Conservation (phyloP, 2,797 vertebrate species). For the Triplophysa bombifrons region DNA sequence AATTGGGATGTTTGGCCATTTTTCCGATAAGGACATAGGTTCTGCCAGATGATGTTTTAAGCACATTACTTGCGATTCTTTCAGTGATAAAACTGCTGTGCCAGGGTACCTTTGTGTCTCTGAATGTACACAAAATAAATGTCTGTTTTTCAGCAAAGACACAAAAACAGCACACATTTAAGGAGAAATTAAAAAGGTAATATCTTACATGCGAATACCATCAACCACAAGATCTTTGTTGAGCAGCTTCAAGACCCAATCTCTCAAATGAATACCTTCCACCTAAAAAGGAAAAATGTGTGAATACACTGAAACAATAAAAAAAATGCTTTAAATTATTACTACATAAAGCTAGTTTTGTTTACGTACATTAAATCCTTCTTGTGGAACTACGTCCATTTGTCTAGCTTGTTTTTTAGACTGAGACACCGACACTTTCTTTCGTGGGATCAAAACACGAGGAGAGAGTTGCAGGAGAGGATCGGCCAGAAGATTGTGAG, state of each 20-base stretch:
- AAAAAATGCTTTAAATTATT: background rate
- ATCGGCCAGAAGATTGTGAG: slow-evolving; percentile 64
- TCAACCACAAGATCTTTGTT: slow-evolving; percentile 71
- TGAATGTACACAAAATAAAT: slow-evolving; percentile 43
- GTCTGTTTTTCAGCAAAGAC: too few relatives aligned
- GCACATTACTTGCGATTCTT: slow-evolving; percentile 64
- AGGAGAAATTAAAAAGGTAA: background rate
- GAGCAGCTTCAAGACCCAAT: slow-evolving; percentile 70
- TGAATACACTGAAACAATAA: background rate
- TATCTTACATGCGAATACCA: slow-evolving; percentile 70
- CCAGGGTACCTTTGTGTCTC: slow-evolving; percentile 73
- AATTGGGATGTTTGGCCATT: slow-evolving; percentile 60
- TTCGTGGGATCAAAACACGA: slow-evolving; percentile 70
- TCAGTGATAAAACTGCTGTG: slow-evolving; percentile 76
- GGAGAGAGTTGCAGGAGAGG: slow-evolving; percentile 71
- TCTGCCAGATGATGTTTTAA: slow-evolving; percentile 72
- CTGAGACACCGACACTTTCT: slow-evolving; percentile 48
- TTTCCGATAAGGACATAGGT: slow-evolving; percentile 74
- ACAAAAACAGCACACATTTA: background rate
- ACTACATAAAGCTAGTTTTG: background rate
- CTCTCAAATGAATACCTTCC: slow-evolving; percentile 66
- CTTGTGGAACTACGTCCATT: slow-evolving; percentile 3
- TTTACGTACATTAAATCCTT: slow-evolving; percentile 64
- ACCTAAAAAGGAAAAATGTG: slow-evolving; percentile 60
- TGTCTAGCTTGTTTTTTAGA: slow-evolving; percentile 50